Evolutionary conservation across 1,140 invertebrate species (phyloP), one percentile per base, ranked within the genome.

Genomic region (Wasmannia auropunctata): DNA sequence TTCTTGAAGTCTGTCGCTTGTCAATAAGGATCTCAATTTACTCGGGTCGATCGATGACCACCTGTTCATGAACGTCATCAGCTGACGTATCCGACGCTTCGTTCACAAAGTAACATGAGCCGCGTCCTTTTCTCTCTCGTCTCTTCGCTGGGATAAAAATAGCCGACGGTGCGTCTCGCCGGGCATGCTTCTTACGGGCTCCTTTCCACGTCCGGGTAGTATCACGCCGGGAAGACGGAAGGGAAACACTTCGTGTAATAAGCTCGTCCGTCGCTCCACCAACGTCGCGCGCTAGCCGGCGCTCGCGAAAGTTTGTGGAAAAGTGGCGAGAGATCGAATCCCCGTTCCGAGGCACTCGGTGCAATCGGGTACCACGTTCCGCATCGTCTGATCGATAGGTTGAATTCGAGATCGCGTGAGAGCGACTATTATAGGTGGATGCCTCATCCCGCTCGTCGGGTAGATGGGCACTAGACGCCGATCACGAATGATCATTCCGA

Each of bases 361-460:
- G 72, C 84, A 85, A 89, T 88, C 76, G 87, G 76, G 87, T 81
- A 43, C 40, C 80, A 54, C 80, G 74, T 65, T 63, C 67, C 46
- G 31, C 70, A 34, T 31, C 49, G 22, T 25, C 85, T 86, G 88
- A 90, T 90, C 87, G 87, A 89, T 89, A 89, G 88, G 65, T 87
- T 89, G 85, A 87, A 90, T 90, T 89, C 74, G 76, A 89, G 87
- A 90, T 90, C 88, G 88, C 88, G 88, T 89, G 88, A 90, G 88
- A 87, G 88, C 70, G 88, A 79, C 88, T 84, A 87, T 90, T 90
- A 90, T 76, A 58, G 74, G 56, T 46, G 54, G 87, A 77, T 77
- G 60, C 81, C 87, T 72, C 28, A 69, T n/a, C 81, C 77, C 51
- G 62, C 56, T 88, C 49, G 75, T 88, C n/a, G 51, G 51, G 16